Evolutionary conservation across 2,797 vertebrate genomes (phyloP), one percentile per base, ranked within the genome.

Genomic region (Octomys mimax): DNA sequence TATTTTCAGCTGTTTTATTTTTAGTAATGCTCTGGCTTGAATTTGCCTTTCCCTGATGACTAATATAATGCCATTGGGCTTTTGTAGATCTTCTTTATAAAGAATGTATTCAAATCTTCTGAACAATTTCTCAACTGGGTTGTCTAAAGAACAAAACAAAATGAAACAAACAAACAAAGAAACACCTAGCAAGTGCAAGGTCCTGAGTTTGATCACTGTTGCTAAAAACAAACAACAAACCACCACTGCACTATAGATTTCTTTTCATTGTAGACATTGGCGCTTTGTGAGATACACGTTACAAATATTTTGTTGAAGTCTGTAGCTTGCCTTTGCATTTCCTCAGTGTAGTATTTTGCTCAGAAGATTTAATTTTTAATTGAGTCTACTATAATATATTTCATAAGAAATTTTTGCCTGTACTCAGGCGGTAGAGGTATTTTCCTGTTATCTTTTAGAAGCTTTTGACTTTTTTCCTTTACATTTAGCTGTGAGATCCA

Each of bases 1-100:
- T 11, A n/a, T 75, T 75, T 75, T 75, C 39, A 46, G 71, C 10
- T 39, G 5, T 73, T 73, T 73, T 42, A 57, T 92, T 16, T 78
- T 42, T 83, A 82, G 11, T 1, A 57, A 39, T 82, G 46, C 83
- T 92, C 95, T 92, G 42, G 52, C 70, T 79, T 95, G 71, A 92
- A 86, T 96, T 77, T 92, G 46, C 24, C 87, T 92, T 91, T 92
- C 64, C 11, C n/a, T 8, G 16, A 81, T 78, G 42, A 91, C 31
- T 85, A 94, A 87, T 78, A 59, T 7, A 88, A 11, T 86, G 28
- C 31, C 89, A 81, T 22, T 90, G 66, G 66, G 12, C 80, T 94
- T 95, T 95, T 95, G 62, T 82, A 33, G 36, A 86, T 93, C 61
- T 64, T 86, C 61, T 57, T 83, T 96, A 77, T 89, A 61, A 96